Conservation (phyloP, 2,888 invertebrate genomes). For the Endomychus coccineus region DNA sequence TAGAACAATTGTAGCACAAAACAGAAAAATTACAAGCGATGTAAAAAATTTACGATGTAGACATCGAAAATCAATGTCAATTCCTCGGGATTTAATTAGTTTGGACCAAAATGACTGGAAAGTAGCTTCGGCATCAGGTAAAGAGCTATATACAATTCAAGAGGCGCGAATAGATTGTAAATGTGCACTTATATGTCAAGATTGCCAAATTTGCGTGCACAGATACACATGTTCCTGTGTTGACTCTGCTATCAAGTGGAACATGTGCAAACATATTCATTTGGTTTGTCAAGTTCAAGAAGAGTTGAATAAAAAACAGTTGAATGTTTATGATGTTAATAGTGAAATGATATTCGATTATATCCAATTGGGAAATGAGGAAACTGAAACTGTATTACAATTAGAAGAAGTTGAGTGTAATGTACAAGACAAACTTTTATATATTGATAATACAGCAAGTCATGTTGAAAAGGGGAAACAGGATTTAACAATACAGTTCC, state of each 20-base stretch:
- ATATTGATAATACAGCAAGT: too few species aligned
- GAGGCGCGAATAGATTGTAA: conserved; percentile 9
- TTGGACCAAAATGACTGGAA: conserved; percentile 8
- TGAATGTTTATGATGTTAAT: too few species aligned
- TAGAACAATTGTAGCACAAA: conserved; percentile 16
- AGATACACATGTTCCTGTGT: conserved; percentile 10
- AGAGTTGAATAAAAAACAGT: too few species aligned
- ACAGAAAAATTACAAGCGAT: conserved; percentile 18
- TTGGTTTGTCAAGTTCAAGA: conserved; percentile 12
- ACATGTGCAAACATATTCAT: conserved; percentile 18
- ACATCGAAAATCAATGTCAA: conserved; percentile 5
- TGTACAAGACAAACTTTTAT: too few species aligned
- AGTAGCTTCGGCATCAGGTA: conserved; percentile 7
- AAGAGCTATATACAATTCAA: conserved; percentile 11
- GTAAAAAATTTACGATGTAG: conserved; percentile 8
- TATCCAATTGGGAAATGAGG: too few species aligned
- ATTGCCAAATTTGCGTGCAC: conserved; percentile 14
- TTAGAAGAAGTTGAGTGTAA: too few species aligned
- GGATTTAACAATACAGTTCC: conserved; percentile 1
- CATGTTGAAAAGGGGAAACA: neutral
- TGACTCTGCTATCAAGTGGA: conserved; percentile 14
- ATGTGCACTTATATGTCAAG: conserved; percentile 12
- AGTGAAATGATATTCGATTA: too few species aligned
- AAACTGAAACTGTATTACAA: too few species aligned
- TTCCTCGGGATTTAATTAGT: conserved; percentile 10